Percentiles rank a stretch among this genome's conserved stretches.
Evolutionary conservation across 1,140 invertebrate genomes (phyloP).

Genomic region (Pachyrhynchus sulphureomaculatus): DNA sequence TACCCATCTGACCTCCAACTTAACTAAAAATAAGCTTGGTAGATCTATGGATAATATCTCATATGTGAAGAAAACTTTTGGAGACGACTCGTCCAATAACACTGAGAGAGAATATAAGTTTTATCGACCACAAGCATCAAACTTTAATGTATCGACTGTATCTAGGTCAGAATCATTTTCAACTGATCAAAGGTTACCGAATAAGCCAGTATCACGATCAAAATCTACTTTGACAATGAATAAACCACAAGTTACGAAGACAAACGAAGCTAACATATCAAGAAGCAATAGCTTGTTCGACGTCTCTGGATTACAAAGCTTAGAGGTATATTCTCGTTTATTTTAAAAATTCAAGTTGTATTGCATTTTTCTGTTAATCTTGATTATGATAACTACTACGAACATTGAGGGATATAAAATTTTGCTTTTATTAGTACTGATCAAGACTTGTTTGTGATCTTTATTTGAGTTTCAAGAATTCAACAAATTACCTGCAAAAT

Average conservation of each 20-base stretch:
- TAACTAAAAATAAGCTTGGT: not conserved
- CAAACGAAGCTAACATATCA: conserved; percentile 19
- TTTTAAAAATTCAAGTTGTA: not conserved
- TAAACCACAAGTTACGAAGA: conserved; percentile 33
- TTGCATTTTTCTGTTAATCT: not conserved
- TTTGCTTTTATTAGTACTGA: no score
- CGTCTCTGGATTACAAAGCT: conserved; percentile 50
- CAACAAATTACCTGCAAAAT: no score
- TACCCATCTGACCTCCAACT: conserved; percentile 6
- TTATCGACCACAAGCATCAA: conserved; percentile 10
- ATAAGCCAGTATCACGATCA: conserved; percentile 47
- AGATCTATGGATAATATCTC: conserved; percentile 37
- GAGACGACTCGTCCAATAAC: not conserved
- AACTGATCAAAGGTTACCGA: conserved; percentile 35
- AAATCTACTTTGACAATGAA: conserved; percentile 49
- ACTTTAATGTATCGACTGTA: conserved; percentile 7
- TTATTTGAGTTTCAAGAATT: no score
- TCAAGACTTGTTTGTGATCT: no score
- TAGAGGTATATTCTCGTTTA: conserved; percentile 44
- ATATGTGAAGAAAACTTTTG: conserved; percentile 21
- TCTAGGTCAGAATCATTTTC: conserved; percentile 49
- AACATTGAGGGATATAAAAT: no score
- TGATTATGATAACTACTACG: not conserved
- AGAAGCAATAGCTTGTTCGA: conserved; percentile 48
- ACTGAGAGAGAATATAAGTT: conserved; percentile 20